These are phyloP conservation scores for Crocidura indochinensis DNA, from an alignment of 2,797 vertebrate species.

Conservation along the genomic window DNA sequence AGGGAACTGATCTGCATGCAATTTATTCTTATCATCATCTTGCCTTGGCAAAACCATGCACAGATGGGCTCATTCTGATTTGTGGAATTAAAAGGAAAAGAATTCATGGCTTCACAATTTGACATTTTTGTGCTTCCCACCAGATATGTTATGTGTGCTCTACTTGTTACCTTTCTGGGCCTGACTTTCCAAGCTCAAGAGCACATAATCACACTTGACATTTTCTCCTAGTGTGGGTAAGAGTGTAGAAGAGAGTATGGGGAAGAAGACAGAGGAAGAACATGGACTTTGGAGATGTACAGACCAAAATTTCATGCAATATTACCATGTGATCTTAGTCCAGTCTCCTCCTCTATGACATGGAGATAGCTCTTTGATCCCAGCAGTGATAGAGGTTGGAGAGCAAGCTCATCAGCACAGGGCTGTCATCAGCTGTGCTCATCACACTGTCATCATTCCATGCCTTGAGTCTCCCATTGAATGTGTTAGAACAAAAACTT, in stretches of 20 bases:
- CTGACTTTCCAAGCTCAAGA: slow-evolving; percentile 78
- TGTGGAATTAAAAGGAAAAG: slow-evolving; percentile 85
- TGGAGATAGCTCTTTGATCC: neutral
- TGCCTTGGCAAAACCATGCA: slow-evolving; percentile 70
- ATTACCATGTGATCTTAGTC: neutral
- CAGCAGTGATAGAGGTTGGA: neutral
- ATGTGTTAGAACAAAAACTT: neutral
- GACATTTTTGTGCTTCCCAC: slow-evolving; percentile 85
- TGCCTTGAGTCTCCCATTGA: no score
- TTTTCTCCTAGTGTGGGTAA: slow-evolving; percentile 71
- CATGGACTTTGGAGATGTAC: neutral
- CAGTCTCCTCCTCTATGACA: neutral
- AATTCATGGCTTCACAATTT: slow-evolving; percentile 85
- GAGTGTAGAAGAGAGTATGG: slow-evolving; percentile 19
- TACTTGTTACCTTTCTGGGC: slow-evolving; percentile 85
- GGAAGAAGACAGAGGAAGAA: neutral
- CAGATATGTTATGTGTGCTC: slow-evolving; percentile 83
- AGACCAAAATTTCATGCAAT: neutral
- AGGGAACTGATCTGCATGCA: neutral
- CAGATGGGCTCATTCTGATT: slow-evolving; percentile 82
- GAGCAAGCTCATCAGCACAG: neutral
- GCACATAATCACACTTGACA: slow-evolving; percentile 77
- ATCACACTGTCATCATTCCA: no score
- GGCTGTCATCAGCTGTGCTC: neutral
- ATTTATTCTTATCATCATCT: slow-evolving; percentile 56